Evolutionary conservation across 2,797 vertebrate genomes (phyloP), one percentile per base, ranked within the genome.

Genomic region (Synanceia verrucosa): DNA sequence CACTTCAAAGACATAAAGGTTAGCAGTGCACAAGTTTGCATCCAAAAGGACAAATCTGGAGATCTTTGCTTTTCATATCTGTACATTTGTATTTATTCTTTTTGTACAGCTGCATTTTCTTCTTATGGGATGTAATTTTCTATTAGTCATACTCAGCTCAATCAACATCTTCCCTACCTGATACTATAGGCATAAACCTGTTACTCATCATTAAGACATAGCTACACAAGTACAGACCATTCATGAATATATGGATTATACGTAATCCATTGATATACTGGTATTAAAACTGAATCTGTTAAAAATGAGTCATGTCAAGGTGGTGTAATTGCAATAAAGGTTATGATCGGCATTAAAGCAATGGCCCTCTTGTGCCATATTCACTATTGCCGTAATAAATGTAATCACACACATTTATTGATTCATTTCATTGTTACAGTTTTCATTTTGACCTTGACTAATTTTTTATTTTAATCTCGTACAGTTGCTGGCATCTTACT

Each of bases 1-100:
- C 86, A 77, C 81, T 91, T 88, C 82, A 78, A 47, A 78, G 77
- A 87, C 84, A 84, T 77, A 90, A 89, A 93, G 88, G 90, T 90
- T 85, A 91, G 79, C 81, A 65, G 68, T 66, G 79, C n/a, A 18
- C 53, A 81, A 55, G 57, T 78, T 78, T 76, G 55, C 66, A 72
- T 75, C 65, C 51, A 65, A 74, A 82, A 78, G 74, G 71, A 69
- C 73, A 86, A 84, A 76, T 76, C 51, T 64, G 31, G 50, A 70
- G 60, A 77, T 74, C 41, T 70, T 57, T 66, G 57, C 51, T 62
- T 41, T 51, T 47, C 10, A 11, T 4, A 18, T 39, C 34, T 65
- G 29, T 41, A 28, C 8, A 7, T 68, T 44, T 70, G 37, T 23
- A 61, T 26, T 57, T 13, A 34, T 14, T 63, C 14, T 61, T 62